Evolutionary conservation across 2,888 invertebrate genomes (phyloP), one percentile per base, ranked within the genome.

Genomic region (Bunonema sp.): DNA sequence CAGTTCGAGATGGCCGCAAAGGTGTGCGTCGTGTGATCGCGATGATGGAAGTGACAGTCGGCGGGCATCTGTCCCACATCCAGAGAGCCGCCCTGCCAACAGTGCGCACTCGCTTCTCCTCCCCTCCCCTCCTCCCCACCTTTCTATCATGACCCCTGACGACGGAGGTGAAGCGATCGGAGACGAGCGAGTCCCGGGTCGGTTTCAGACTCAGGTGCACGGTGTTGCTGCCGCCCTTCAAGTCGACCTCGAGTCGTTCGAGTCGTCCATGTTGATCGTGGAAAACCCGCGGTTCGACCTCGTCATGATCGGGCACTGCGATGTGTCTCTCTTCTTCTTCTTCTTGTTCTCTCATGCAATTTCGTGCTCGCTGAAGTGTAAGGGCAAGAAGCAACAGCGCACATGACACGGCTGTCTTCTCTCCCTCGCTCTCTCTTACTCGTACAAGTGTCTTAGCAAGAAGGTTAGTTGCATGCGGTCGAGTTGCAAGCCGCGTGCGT

Each of bases 1-100:
- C 66, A 66, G 35, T 54, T 64, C 30, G 55, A 55, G 32, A 66
- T 54, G 28, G 66, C 59, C n/a, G 63, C 65, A 35, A 49, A 45
- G 23, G 61, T 54, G 24, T 44, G 41, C 22, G 57, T 54, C 20
- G 54, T 53, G n/a, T 49, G 44, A 43, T 57, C 55, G 34, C 59
- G 59, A 42, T 48, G 66, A 45, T 66, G 61, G 34, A 52, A 34
- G 31, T 41, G 37, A 12, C 43, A 35, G 39, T 52, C 47, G 28
- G 52, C 42, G 30, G 41, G 41, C 20, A 51, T 40, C 19, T 35
- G 37, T 33, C 51, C 42, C 22, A 37, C 4, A 8, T 21, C 4
- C 10, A 3, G 4, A 10, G 24, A 22, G 7, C 18, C 26, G n/a
- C 36, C 28, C 30, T 38, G 29, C 20, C 41, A 21, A 8, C n/a